phyloP scores from a whole-genome alignment of 2,797 vertebrate species.

The Meriones psammophilus region DNA sequence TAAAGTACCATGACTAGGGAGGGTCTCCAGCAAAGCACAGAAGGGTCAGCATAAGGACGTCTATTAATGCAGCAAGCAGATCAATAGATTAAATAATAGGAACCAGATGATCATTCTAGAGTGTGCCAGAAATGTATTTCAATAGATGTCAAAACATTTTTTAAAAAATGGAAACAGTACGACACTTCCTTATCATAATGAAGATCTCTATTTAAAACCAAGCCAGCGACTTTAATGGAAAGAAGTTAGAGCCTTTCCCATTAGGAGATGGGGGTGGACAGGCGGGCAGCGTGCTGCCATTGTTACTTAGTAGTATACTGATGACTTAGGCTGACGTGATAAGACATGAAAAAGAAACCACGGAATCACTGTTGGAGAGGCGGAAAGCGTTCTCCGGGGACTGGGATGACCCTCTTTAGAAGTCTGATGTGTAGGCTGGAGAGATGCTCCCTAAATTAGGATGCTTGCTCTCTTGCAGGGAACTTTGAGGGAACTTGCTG shows the following conservation, averaged over 20 bases:
- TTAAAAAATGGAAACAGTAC: conserved; percentile 58
- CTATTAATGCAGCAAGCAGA: conserved; percentile 70
- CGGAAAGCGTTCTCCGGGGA: conserved; percentile 16
- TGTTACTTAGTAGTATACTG: conserved; percentile 45
- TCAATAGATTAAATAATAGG: conserved; percentile 75
- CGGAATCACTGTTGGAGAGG: conserved; percentile 27
- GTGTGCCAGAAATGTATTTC: conserved; percentile 75
- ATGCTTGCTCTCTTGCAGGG: background rate
- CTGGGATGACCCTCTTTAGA: background rate
- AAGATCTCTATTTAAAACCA: conserved; percentile 70
- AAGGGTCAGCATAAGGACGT: conserved; percentile 75
- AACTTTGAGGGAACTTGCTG: background rate
- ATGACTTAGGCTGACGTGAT: conserved; percentile 69
- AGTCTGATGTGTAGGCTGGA: background rate
- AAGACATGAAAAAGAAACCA: conserved; percentile 79
- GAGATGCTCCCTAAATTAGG: background rate
- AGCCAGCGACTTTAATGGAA: conserved; percentile 13
- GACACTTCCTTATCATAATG: conserved; percentile 65
- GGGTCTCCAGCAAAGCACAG: conserved; percentile 49
- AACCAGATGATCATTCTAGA: conserved; percentile 55
- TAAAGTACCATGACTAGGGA: conserved; percentile 56
- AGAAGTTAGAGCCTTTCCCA: conserved; percentile 24
- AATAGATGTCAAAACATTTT: conserved; percentile 73
- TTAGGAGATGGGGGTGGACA: conserved; percentile 18
- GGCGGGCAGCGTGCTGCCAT: background rate